These are phyloP conservation scores for Glaucidium brasilianum DNA, from an alignment of 2,113 vertebrate genomes.

Conservation along the genomic window DNA sequence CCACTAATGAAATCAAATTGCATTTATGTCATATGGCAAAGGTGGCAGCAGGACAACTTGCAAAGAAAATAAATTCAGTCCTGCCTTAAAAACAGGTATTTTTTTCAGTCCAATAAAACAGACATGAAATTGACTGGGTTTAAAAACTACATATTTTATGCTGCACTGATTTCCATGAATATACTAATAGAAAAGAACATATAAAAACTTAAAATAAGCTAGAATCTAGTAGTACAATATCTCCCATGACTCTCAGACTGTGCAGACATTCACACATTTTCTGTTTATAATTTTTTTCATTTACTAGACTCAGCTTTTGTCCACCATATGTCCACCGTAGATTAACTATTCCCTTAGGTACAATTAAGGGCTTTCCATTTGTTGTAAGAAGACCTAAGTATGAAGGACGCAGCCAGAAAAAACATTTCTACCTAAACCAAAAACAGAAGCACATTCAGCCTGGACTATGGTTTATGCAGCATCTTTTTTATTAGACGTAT, in stretches of 20 bases:
- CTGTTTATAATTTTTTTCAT: conserved; percentile 84
- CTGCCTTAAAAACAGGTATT: background rate
- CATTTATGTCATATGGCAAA: conserved; percentile 9
- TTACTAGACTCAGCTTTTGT: conserved; percentile 90
- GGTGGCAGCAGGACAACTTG: background rate
- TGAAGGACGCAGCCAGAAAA: conserved; percentile 90
- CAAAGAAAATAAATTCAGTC: background rate
- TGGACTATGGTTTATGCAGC: conserved; percentile 81
- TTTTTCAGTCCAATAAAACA: background rate
- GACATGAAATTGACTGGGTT: background rate
- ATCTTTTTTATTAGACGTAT: conserved; percentile 87
- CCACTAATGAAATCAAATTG: conserved; percentile 26
- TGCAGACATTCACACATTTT: conserved; percentile 83
- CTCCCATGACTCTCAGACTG: conserved; percentile 66
- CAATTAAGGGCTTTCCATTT: conserved; percentile 95
- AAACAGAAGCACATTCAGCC: conserved; percentile 94
- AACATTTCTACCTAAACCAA: conserved; percentile 93
- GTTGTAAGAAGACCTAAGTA: conserved; percentile 95
- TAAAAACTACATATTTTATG: background rate
- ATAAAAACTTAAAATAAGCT: conserved; percentile 40
- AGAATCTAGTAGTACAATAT: conserved; percentile 27
- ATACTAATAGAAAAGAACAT: conserved; percentile 39
- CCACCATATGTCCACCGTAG: conserved; percentile 90
- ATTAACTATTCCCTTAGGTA: conserved; percentile 88
- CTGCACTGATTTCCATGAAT: background rate